A percentile compares a stretch with the other conserved stretches of the same genome.
Evolutionary conservation across 92 coral and sea anemone genomes (phyloP).

Genomic region (Phymanthus crucifer): DNA sequence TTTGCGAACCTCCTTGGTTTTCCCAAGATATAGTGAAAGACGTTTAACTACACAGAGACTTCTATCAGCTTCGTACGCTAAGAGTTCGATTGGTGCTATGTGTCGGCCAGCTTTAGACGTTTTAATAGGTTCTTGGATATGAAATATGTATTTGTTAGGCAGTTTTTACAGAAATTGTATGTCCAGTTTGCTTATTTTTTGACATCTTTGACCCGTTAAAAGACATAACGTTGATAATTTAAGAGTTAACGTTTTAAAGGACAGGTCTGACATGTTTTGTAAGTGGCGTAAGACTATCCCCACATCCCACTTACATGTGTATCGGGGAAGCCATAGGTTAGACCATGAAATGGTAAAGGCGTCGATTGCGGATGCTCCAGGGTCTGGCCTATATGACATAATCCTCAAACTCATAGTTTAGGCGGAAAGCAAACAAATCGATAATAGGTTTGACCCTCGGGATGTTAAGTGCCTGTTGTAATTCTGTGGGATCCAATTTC

Average conservation of each 20-base stretch:
- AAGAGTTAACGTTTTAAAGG: conserved; percentile 7
- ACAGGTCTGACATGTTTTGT: neutral
- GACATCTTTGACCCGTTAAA: conserved; percentile 32
- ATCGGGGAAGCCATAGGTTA: neutral
- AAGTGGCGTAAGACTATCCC: neutral
- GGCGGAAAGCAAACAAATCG: conserved; percentile 41
- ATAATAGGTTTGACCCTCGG: too few relatives aligned
- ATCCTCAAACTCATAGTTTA: conserved; percentile 24
- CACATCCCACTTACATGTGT: conserved; percentile 28
- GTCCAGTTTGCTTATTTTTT: too few relatives aligned
- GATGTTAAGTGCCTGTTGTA: too few relatives aligned
- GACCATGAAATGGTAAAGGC: conserved; percentile 37
- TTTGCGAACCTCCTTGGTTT: neutral
- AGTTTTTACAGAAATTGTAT: too few relatives aligned
- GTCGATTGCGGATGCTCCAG: conserved; percentile 16
- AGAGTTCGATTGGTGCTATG: too few relatives aligned
- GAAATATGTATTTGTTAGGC: too few relatives aligned
- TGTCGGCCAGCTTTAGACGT: too few relatives aligned
- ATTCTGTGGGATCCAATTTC: too few relatives aligned
- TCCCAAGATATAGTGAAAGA: conserved; percentile 16
- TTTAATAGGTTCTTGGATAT: too few relatives aligned
- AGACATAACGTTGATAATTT: conserved; percentile 23
- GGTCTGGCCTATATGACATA: conserved; percentile 21
- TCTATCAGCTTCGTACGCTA: conserved; percentile 10
- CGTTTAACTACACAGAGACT: conserved; percentile 19